These are phyloP conservation scores for Pelobates fuscus DNA, from an alignment of 2,113 vertebrate species.

Conservation along the genomic window DNA sequence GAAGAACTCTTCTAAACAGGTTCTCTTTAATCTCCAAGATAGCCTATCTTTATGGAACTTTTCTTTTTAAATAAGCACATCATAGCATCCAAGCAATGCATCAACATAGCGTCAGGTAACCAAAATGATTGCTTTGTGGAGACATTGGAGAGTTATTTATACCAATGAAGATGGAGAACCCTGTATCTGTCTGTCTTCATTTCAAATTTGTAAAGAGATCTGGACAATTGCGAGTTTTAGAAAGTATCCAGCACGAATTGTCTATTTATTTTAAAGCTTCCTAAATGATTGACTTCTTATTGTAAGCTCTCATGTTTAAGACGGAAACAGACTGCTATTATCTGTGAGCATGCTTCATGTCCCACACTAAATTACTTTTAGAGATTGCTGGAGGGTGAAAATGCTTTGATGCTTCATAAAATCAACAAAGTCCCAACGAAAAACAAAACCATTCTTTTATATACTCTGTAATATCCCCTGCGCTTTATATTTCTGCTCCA, in stretches of 20 bases:
- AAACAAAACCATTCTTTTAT: not conserved
- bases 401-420: constrained; percentile 53
- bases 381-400: constrained; percentile 56
- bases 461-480: constrained; percentile 12
- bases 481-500: constrained; percentile 3
- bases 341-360: constrained; percentile 8
- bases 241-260: not conserved
- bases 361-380: constrained; percentile 52
- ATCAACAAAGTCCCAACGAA: constrained; percentile 31
- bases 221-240: not conserved
- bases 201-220: not conserved
- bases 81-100: too few relatives aligned
- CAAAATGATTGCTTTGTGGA: too few relatives aligned
- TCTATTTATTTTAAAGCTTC: not conserved
- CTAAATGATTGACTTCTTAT: constrained; percentile 15
- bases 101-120: too few relatives aligned
- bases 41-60: too few relatives aligned
- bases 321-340: not conserved
- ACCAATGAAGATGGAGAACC: not conserved
- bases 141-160: too few relatives aligned
- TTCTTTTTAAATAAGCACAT: too few relatives aligned
- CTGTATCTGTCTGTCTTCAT: not conserved
- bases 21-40: too few relatives aligned
- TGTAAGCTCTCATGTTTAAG: constrained; percentile 3
- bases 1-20: too few relatives aligned